phyloP scores from a whole-genome alignment of 2,888 invertebrate genomes.

The Cactoblastis cactorum region DNA sequence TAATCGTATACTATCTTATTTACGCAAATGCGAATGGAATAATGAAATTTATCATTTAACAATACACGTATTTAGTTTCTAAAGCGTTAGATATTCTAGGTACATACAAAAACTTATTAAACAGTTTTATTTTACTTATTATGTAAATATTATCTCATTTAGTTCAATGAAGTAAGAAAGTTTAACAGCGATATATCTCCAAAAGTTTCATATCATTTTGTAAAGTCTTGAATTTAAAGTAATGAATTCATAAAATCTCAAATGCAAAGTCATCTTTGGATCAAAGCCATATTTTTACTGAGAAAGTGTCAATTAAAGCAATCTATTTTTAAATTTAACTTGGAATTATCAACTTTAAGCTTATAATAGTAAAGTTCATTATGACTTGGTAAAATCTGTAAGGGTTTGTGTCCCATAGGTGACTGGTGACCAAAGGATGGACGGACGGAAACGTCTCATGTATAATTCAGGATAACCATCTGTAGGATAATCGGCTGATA shows the following conservation, averaged over 20 bases:
- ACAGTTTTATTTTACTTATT: too few species aligned
- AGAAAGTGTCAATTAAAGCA: constrained; percentile 11
- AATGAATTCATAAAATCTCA: neutral
- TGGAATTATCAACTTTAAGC: neutral
- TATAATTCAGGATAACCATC: constrained; percentile 52
- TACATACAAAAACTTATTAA: too few species aligned
- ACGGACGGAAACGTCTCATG: constrained; percentile 61
- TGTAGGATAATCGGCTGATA: constrained; percentile 62
- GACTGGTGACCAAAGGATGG: constrained; percentile 25
- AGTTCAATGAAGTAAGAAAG: too few species aligned
- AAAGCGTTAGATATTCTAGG: too few species aligned
- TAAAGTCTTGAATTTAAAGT: too few species aligned
- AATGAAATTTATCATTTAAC: too few species aligned
- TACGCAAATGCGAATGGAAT: too few species aligned
- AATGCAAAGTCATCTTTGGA: neutral
- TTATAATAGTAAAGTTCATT: neutral
- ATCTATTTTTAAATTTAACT: neutral
- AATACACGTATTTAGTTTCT: too few species aligned
- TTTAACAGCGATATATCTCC: too few species aligned
- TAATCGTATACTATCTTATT: too few species aligned
- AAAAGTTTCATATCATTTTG: too few species aligned
- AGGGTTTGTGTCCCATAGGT: constrained; percentile 30
- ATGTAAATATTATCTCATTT: too few species aligned
- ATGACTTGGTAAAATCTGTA: neutral
- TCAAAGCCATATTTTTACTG: neutral